phyloP scores from a whole-genome alignment of 2,113 vertebrate species.

The Syngnathus floridae region DNA sequence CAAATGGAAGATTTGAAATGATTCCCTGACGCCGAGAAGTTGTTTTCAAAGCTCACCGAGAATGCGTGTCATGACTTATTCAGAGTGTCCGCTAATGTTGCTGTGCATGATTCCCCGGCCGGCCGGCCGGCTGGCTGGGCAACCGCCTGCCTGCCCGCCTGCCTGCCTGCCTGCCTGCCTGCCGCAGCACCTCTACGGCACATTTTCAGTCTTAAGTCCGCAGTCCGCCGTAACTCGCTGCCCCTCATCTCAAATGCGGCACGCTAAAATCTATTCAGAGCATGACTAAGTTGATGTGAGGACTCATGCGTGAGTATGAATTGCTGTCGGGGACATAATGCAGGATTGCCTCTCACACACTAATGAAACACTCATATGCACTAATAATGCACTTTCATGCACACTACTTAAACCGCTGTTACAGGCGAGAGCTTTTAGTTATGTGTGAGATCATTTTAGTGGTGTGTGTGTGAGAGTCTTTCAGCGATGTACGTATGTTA shows the following conservation, averaged over 20 bases:
- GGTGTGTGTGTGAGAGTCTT: too few relatives aligned
- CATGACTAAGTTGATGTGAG: not conserved
- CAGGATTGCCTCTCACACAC: not conserved
- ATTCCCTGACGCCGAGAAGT: not conserved
- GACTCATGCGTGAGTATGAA: not conserved
- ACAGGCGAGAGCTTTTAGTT: too few relatives aligned
- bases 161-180: too few relatives aligned
- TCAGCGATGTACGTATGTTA: too few relatives aligned
- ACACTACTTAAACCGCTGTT: not conserved
- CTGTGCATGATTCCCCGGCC: not conserved
- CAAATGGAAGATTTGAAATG: not conserved
- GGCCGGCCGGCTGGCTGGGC: too few relatives aligned
- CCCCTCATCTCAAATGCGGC: not conserved
- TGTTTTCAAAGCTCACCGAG: not conserved
- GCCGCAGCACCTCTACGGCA: not conserved
- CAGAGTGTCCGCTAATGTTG: not conserved
- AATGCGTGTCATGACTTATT: not conserved
- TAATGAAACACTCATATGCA: not conserved
- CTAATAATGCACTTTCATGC: not conserved
- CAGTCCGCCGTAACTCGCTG: not conserved
- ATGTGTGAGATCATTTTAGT: too few relatives aligned
- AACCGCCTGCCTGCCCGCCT: too few relatives aligned
- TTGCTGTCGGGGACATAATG: too few relatives aligned
- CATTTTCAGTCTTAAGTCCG: not conserved
- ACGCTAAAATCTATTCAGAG: constrained; percentile 3